Evolutionary conservation across 23 tunicate species (phyloP).

Genomic region (Halocynthia aurantium): DNA sequence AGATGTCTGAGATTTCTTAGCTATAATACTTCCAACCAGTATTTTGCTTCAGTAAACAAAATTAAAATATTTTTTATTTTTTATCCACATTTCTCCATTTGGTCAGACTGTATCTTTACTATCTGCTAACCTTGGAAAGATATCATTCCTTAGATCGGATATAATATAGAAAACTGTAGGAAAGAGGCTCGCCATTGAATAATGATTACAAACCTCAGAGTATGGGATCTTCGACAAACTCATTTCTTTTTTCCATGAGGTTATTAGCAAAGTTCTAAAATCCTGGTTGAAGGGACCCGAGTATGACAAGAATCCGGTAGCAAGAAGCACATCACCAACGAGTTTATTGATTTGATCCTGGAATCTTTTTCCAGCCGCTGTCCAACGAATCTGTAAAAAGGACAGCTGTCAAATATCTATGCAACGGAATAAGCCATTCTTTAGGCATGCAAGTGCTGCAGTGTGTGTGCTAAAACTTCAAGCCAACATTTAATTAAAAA

Average conservation of each 20-base stretch:
- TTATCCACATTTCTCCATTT: too few relatives aligned
- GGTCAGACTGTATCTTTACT: too few relatives aligned
- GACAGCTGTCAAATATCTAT: not conserved
- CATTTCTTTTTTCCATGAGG: conserved; percentile 93
- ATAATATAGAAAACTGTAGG: too few relatives aligned
- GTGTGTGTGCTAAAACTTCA: not conserved
- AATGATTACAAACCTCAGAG: conserved; percentile 51
- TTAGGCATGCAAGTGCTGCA: not conserved
- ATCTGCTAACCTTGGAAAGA: too few relatives aligned
- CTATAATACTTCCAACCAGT: too few relatives aligned
- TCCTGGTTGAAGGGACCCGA: conserved; percentile 99
- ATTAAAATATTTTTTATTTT: too few relatives aligned
- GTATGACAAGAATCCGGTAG: conserved; percentile 96
- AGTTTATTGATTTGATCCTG: conserved; percentile 83
- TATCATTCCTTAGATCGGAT: too few relatives aligned
- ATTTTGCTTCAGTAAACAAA: too few relatives aligned
- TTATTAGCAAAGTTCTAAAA: conserved; percentile 72
- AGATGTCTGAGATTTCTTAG: too few relatives aligned
- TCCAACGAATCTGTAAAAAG: conserved; percentile 76
- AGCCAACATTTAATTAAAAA: not conserved
- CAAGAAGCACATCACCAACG: conserved; percentile 93
- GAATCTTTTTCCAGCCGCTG: conserved; percentile 85
- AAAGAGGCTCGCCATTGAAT: too few relatives aligned
- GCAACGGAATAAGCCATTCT: not conserved
- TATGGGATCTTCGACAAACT: conserved; percentile 71